A percentile compares a stretch with the other conserved stretches of the same genome.
These are phyloP conservation scores for Sweltsa coloradensis DNA, from an alignment of 1,140 invertebrate genomes.

Conservation along the genomic window DNA sequence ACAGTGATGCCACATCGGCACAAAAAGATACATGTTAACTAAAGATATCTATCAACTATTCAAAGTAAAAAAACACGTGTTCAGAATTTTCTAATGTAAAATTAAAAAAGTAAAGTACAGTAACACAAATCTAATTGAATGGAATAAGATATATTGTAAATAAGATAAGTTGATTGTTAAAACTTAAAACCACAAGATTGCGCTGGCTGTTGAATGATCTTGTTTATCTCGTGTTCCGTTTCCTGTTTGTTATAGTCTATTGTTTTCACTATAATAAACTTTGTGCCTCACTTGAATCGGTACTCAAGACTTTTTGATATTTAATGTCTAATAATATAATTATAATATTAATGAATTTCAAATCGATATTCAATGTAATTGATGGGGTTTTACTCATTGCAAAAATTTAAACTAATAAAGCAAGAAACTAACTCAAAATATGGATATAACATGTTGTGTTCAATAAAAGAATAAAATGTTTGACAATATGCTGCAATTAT, in stretches of 20 bases:
- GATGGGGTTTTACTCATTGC: slow-evolving; percentile 13
- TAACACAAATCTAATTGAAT: no score
- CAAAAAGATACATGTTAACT: no score
- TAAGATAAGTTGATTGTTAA: slow-evolving; percentile 9
- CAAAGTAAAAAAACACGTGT: slow-evolving; percentile 11
- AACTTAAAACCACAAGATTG: slow-evolving; percentile 4
- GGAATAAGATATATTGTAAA: no score
- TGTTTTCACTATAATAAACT: slow-evolving; percentile 18
- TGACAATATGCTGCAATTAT: slow-evolving; percentile 13
- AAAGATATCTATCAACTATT: no score
- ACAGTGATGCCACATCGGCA: no score
- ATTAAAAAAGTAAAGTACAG: slow-evolving; percentile 10
- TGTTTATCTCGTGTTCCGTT: slow-evolving; percentile 11
- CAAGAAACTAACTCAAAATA: slow-evolving; percentile 12
- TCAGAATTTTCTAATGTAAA: slow-evolving; percentile 13
- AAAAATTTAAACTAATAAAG: slow-evolving; percentile 3
- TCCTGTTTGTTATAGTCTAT: slow-evolving; percentile 14
- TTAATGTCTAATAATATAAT: slow-evolving; percentile 14
- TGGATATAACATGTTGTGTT: slow-evolving; percentile 26
- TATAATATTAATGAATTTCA: no score
- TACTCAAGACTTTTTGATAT: slow-evolving; percentile 23
- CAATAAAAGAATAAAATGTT: slow-evolving; percentile 24
- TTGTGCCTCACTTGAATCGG: slow-evolving; percentile 25
- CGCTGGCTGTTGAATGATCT: no score
- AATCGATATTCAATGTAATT: slow-evolving; percentile 13